Evolutionary conservation across 2,113 vertebrate species (phyloP).

Genomic region (Lasiurus borealis): DNA sequence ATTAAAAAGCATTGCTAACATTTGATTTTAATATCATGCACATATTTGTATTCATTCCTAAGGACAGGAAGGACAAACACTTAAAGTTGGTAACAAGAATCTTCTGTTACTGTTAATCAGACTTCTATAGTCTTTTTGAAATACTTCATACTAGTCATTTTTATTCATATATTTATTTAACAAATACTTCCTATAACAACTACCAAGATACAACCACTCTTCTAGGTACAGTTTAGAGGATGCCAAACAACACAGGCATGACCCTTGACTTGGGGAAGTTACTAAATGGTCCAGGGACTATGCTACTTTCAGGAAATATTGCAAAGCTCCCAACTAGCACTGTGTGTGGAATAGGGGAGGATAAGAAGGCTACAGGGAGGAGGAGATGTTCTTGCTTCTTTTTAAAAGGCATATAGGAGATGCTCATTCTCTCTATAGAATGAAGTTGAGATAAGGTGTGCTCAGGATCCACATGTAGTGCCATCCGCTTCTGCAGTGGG

Average conservation of each 20-base stretch:
- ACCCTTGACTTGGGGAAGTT: too few relatives aligned
- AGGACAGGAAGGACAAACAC: not conserved
- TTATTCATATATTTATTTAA: not conserved
- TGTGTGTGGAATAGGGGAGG: too few relatives aligned
- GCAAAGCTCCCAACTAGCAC: too few relatives aligned
- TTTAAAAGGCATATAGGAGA: not conserved
- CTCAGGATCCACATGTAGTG: fast-evolving
- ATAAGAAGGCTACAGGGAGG: not conserved
- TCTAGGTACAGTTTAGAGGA: not conserved
- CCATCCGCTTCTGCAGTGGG: fast-evolving
- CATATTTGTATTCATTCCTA: not conserved
- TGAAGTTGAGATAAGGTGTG: fast-evolving
- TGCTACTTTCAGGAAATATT: fast-evolving
- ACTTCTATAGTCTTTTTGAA: not conserved
- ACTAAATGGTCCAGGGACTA: fast-evolving
- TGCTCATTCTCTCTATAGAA: not conserved
- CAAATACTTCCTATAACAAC: not conserved
- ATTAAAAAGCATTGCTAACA: not conserved
- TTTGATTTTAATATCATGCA: not conserved
- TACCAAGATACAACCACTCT: not conserved
- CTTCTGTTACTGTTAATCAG: not conserved
- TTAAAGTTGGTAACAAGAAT: not conserved
- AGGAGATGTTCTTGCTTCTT: not conserved
- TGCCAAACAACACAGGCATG: not conserved
- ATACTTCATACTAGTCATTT: not conserved